These are phyloP conservation scores for Drosophila cyrtoloma DNA, from an alignment of 2,888 invertebrate species.

Conservation along the genomic window DNA sequence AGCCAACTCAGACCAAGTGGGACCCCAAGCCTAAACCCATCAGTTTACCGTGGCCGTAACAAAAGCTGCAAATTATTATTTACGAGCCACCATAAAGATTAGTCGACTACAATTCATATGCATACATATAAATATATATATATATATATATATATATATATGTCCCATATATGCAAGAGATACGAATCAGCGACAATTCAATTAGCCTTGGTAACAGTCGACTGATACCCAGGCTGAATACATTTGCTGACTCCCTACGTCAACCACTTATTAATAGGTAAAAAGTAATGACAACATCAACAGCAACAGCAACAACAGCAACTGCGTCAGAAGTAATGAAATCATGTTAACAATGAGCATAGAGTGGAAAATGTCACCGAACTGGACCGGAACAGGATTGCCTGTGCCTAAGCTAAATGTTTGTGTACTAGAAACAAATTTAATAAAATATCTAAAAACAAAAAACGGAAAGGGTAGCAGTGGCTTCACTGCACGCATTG, in stretches of 20 bases:
- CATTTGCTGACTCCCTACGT: background rate
- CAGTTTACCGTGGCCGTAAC: conserved; percentile 33
- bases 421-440: conserved; percentile 76
- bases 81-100: conserved; percentile 67
- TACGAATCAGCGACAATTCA: conserved; percentile 70
- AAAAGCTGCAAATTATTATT: conserved; percentile 68
- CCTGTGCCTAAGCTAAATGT: conserved; percentile 37
- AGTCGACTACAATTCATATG: conserved; percentile 24
- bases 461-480: conserved; percentile 63
- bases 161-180: conserved; percentile 55
- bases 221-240: conserved; percentile 12
- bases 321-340: conserved; percentile 52
- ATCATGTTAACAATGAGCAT: conserved; percentile 68
- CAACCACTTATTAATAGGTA: conserved; percentile 50
- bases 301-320: conserved; percentile 10
- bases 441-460: conserved; percentile 71
- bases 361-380: conserved; percentile 72
- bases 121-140: conserved; percentile 12
- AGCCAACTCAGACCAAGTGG: conserved; percentile 3
- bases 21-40: background rate
- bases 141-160: conserved; percentile 13
- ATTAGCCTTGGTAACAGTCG: conserved; percentile 71
- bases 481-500: conserved; percentile 44
- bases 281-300: conserved; percentile 59
- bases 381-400: conserved; percentile 45